Conservation (phyloP, 1,140 invertebrate species). For the Pseudomyrmex dendroicus region DNA sequence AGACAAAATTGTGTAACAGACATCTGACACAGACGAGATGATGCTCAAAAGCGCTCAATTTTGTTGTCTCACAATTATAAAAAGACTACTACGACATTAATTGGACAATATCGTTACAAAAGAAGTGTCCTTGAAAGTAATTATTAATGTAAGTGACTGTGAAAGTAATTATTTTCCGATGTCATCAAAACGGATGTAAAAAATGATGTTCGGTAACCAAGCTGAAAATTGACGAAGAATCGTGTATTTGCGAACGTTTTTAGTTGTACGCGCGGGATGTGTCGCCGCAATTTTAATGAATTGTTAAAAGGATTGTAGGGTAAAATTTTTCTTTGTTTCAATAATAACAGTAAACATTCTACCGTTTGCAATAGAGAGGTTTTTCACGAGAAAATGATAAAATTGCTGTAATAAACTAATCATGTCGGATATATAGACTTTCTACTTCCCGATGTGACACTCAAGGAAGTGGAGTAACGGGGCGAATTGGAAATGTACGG, state of each 20-base stretch:
- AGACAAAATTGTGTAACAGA: not conserved
- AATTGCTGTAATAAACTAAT: slow-evolving; percentile 43
- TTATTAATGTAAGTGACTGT: no score
- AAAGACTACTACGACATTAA: not conserved
- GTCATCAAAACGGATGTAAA: slow-evolving; percentile 46
- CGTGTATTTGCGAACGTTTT: slow-evolving; percentile 5
- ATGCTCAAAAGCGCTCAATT: not conserved
- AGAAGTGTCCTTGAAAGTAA: not conserved
- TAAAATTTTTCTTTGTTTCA: not conserved
- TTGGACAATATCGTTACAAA: not conserved
- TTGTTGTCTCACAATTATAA: not conserved
- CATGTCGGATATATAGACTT: slow-evolving; percentile 10
- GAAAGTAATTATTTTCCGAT: not conserved
- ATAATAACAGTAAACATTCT: slow-evolving; percentile 13
- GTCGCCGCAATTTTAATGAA: slow-evolving; percentile 16
- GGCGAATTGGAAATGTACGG: slow-evolving; percentile 15
- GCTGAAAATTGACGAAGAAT: slow-evolving; percentile 26
- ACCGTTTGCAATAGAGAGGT: not conserved
- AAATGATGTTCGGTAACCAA: slow-evolving; percentile 27
- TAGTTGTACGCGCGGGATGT: not conserved
- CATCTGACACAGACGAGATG: not conserved
- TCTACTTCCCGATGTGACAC: slow-evolving; percentile 1
- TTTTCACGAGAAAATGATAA: not conserved
- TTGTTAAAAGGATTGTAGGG: slow-evolving; percentile 11
- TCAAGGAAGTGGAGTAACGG: slow-evolving; percentile 13